Conservation (phyloP, 2,113 vertebrate species). For the Corvus moneduloides region DNA sequence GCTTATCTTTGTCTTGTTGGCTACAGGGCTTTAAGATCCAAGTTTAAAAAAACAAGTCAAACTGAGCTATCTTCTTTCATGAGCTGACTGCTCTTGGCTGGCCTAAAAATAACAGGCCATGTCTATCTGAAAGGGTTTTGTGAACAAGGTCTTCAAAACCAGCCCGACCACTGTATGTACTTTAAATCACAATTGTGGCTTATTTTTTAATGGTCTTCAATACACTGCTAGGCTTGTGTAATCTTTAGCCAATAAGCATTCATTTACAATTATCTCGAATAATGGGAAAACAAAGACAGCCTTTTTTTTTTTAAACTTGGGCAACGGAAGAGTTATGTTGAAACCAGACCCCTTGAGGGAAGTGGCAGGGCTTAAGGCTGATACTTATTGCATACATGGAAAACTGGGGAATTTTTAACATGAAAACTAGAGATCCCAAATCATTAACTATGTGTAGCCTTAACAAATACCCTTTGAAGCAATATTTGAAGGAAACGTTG, state of each 20-base stretch:
- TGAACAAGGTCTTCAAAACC: not conserved
- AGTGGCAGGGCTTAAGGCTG: not conserved
- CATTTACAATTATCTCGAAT: slow-evolving; percentile 33
- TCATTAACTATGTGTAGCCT: slow-evolving; percentile 5
- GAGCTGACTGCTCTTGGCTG: not conserved
- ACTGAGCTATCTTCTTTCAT: not conserved
- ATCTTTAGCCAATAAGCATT: not conserved
- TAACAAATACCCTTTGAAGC: not conserved
- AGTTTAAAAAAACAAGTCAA: slow-evolving; percentile 18
- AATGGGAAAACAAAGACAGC: slow-evolving; percentile 27
- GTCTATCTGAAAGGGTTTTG: not conserved
- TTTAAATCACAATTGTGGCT: not conserved
- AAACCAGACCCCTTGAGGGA: not conserved
- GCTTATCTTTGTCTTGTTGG: slow-evolving; percentile 25
- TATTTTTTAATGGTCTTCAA: not conserved
- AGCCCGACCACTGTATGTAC: not conserved
- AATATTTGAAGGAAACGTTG: not conserved
- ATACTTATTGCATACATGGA: not conserved
- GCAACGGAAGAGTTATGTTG: slow-evolving; percentile 15
- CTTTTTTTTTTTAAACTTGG: not conserved
- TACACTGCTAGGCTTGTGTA: not conserved
- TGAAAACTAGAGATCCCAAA: slow-evolving; percentile 23
- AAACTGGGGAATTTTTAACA: not conserved
- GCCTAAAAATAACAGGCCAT: slow-evolving; percentile 36
- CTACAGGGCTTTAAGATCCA: slow-evolving; percentile 5